Base-by-base conservation (phyloP, 2,797 vertebrate species). In the Enteromius trimaculatus region DNA sequence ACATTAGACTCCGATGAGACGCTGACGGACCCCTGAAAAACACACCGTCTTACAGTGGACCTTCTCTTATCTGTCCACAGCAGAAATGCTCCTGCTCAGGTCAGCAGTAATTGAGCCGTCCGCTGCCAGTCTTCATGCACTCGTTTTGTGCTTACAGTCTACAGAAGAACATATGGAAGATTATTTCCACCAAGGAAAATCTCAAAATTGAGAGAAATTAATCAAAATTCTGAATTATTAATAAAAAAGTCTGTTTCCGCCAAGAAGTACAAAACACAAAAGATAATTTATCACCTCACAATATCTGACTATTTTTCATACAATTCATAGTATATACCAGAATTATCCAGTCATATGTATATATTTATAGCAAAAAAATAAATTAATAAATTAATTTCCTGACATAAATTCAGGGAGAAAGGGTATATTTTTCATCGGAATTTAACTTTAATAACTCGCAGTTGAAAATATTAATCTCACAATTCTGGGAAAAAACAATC, bases 1-100 rank as follows among this genome's bases (percentile, higher is more conserved):
- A 91, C 85, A 91, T 96, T 94, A 94, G 88, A 90, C 79, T 92
- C 90, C 87, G 92, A 93, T 90, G 91, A 89, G 90, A 90, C 89
- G 89, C 92, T 88, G 87, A 92, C 87, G 85, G 77, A 87, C 85
- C 87, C 83, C 82, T 89, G 88, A 87, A 88, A 91, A 89, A 91
- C 83, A 66, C 85, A 83, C 80, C 86, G 90, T 90, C 84, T 90
- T 93, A 83, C 82, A 79, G 82, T 84, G 81, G 88, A 85, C 88
- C 31, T 65, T 47, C 84, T 89, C 85, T 88, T 87, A 92, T 92
- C 85, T 83, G 79, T 87, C 81, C 79, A 89, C 89, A 86, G 85
- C 82, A 83, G 77, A 82, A 82, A 91, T 92, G 89, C 82, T 44
- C 66, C 23, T n/a, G 23, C 17, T 80, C 51, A 42, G 16, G 39